These are phyloP conservation scores for Cristatella mucedo DNA, from an alignment of 2,888 invertebrate genomes.

Conservation along the genomic window DNA sequence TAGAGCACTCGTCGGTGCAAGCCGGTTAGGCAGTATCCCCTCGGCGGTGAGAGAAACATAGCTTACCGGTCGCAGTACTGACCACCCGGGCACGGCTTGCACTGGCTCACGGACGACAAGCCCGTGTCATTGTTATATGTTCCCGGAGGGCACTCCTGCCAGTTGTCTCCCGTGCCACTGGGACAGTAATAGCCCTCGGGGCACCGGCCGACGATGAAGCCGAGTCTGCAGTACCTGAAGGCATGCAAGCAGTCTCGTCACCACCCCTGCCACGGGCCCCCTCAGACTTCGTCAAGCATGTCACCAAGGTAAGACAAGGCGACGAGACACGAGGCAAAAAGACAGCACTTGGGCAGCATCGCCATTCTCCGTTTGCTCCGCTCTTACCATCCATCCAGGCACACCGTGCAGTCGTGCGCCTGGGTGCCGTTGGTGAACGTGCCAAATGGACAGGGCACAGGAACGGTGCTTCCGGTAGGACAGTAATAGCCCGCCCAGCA, in stretches of 20 bases:
- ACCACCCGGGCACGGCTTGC: slow-evolving; percentile 28
- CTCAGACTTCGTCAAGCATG: no score
- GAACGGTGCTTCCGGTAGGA: slow-evolving; percentile 19
- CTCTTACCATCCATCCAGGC: slow-evolving; percentile 30
- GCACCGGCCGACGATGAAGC: slow-evolving; percentile 20
- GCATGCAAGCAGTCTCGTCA: background rate
- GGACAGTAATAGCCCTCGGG: slow-evolving; percentile 31
- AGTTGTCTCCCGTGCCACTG: slow-evolving; percentile 25
- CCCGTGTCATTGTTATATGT: slow-evolving; percentile 32
- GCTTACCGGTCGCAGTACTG: slow-evolving; percentile 22
- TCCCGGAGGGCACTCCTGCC: slow-evolving; percentile 24
- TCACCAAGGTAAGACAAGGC: no score
- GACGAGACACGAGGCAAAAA: no score
- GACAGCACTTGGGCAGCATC: no score
- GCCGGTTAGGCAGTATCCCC: no score
- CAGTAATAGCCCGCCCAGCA: slow-evolving; percentile 24
- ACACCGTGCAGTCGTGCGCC: slow-evolving; percentile 22
- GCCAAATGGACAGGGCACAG: slow-evolving; percentile 29
- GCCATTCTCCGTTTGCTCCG: no score
- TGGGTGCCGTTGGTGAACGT: slow-evolving; percentile 28
- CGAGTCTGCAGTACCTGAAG: slow-evolving; percentile 27
- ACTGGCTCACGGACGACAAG: slow-evolving; percentile 18
- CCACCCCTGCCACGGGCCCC: no score
- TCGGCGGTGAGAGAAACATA: no score
- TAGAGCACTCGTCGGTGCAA: no score